A percentile compares a stretch with the other conserved stretches of the same genome.
phyloP scores from a whole-genome alignment of 2,888 invertebrate species.

The Zaprionus obscuricornis region DNA sequence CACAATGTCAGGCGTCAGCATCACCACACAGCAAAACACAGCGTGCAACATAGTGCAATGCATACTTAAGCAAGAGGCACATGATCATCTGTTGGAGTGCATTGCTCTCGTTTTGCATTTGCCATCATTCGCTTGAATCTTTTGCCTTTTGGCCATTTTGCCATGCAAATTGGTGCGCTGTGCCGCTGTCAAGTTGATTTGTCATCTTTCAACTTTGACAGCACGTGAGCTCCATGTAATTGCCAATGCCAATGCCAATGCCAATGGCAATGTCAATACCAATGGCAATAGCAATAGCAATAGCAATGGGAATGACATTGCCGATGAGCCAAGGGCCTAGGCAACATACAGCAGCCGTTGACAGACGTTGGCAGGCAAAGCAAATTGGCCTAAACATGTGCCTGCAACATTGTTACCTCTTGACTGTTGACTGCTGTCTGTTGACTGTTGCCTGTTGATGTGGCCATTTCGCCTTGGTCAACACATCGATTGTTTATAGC shows the following conservation, averaged over 20 bases:
- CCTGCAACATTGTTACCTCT: constrained; percentile 28
- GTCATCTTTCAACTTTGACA: constrained; percentile 77
- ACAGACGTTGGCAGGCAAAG: constrained; percentile 68
- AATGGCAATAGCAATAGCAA: constrained; percentile 29
- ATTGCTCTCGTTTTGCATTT: constrained; percentile 50
- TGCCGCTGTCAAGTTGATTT: constrained; percentile 72
- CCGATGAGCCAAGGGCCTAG: constrained; percentile 50
- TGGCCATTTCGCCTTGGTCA: constrained; percentile 18
- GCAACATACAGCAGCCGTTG: constrained; percentile 46
- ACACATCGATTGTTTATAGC: constrained; percentile 33
- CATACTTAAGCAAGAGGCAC: not conserved
- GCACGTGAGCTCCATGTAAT: constrained; percentile 77
- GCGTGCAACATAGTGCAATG: not conserved
- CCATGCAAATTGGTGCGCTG: constrained; percentile 70
- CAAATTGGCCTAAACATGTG: constrained; percentile 71
- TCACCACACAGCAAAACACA: constrained; percentile 11
- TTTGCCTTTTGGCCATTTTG: constrained; percentile 59
- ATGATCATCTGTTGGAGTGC: constrained; percentile 33
- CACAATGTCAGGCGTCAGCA: constrained; percentile 72
- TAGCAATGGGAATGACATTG: constrained; percentile 22
- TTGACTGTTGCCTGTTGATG: not conserved
- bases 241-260: constrained; percentile 52
- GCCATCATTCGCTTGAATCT: constrained; percentile 60
- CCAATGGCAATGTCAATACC: constrained; percentile 25
- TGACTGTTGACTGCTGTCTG: too few species aligned